These are phyloP conservation scores for Diarsia brunnea DNA, from an alignment of 2,888 invertebrate species.

Conservation along the genomic window DNA sequence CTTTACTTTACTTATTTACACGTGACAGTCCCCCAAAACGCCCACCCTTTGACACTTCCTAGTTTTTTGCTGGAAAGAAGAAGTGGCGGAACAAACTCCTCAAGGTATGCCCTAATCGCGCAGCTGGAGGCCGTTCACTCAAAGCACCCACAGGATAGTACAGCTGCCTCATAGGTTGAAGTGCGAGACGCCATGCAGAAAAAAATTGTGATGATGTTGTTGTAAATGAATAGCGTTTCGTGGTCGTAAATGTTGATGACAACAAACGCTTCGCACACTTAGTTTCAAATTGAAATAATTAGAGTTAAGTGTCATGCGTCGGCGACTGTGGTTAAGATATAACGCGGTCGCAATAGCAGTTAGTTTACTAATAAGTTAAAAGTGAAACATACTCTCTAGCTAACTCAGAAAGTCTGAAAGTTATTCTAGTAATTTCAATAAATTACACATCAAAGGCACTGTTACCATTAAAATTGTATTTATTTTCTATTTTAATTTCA, in stretches of 20 bases:
- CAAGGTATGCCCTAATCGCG: no score
- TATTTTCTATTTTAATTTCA: slow-evolving; percentile 11
- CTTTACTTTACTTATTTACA: no score
- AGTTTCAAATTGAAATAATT: background rate
- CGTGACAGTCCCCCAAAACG: no score
- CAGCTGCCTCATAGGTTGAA: no score
- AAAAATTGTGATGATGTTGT: background rate
- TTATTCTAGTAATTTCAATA: background rate
- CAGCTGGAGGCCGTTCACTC: no score
- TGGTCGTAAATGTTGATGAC: background rate
- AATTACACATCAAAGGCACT: slow-evolving; percentile 8
- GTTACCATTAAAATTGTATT: background rate
- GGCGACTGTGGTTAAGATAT: background rate
- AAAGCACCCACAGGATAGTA: no score
- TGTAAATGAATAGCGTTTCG: background rate
- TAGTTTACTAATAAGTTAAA: background rate
- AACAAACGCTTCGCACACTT: background rate
- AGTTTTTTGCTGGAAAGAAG: no score
- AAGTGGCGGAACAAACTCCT: no score
- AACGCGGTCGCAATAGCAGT: background rate
- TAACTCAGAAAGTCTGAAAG: background rate
- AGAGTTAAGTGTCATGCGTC: background rate
- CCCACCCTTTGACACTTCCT: no score
- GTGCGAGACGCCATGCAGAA: no score
- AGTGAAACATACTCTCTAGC: background rate